Conservation (phyloP, 2,113 vertebrate species). For the Hyperopisus bebe region DNA sequence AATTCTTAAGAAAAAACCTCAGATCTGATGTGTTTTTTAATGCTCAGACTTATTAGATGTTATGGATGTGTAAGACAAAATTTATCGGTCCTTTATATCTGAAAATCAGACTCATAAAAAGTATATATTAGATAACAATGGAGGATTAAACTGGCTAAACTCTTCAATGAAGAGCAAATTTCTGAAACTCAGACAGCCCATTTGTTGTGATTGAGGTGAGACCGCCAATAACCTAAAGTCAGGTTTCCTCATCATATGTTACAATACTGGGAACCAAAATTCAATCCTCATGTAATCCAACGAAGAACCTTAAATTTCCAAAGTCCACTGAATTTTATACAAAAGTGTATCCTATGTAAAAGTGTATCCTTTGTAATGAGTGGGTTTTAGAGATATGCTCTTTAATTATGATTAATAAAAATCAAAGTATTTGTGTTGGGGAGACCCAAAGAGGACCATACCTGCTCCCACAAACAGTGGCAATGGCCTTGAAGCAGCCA, state of each 20-base stretch:
- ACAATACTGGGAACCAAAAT: background rate
- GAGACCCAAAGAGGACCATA: slow-evolving; percentile 35
- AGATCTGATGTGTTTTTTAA: slow-evolving; percentile 11
- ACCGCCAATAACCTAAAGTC: background rate
- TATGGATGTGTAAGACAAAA: background rate
- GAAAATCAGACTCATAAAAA: background rate
- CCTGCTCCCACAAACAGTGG: slow-evolving; percentile 96
- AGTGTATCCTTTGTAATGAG: background rate
- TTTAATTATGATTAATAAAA: background rate
- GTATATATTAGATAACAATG: background rate
- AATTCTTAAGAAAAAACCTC: slow-evolving; percentile 1
- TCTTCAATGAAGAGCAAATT: background rate
- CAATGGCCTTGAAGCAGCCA: slow-evolving; percentile 97
- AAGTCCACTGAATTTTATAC: background rate
- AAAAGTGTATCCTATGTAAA: background rate
- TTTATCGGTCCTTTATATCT: background rate
- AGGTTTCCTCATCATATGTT: background rate
- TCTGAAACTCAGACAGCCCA: background rate
- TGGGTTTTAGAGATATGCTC: background rate
- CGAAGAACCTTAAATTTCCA: background rate
- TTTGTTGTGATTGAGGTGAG: background rate
- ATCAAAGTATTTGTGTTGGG: background rate
- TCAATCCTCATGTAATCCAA: background rate
- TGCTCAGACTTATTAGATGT: background rate
- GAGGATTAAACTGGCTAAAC: background rate